Evolutionary conservation across 53 echinoderm and acorn worm species (phyloP).

Genomic region (Patiria pectinifera): DNA sequence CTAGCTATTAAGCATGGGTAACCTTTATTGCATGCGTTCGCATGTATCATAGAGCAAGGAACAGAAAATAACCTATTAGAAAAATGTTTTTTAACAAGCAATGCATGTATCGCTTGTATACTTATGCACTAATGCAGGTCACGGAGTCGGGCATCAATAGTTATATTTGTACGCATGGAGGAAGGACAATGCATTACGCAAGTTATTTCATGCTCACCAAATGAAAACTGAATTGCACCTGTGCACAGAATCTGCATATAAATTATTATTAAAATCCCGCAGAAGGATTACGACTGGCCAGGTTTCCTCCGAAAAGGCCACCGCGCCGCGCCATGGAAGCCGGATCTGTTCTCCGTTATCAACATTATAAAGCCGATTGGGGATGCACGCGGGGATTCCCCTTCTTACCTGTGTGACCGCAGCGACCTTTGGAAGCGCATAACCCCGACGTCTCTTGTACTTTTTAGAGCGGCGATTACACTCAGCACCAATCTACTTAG

Average conservation of each 20-base stretch:
- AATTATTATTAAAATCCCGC: not conserved
- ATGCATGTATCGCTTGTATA: too few relatives aligned
- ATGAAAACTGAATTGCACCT: too few relatives aligned
- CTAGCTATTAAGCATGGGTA: too few relatives aligned
- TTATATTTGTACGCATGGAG: too few relatives aligned
- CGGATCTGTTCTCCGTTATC: not conserved
- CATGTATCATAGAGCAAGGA: too few relatives aligned
- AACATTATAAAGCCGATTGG: not conserved
- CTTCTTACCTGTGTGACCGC: not conserved
- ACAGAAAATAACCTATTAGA: too few relatives aligned
- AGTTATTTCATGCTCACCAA: too few relatives aligned
- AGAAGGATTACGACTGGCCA: not conserved
- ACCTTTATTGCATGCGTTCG: too few relatives aligned
- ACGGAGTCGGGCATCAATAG: too few relatives aligned
- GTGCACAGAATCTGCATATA: not conserved
- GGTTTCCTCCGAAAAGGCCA: not conserved
- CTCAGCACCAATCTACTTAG: not conserved
- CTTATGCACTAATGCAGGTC: too few relatives aligned
- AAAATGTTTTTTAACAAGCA: too few relatives aligned
- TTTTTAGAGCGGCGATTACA: not conserved
- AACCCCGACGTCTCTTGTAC: not conserved
- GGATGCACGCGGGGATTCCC: not conserved
- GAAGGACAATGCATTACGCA: too few relatives aligned
- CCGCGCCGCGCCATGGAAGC: not conserved
- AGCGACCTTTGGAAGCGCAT: not conserved